phyloP scores from a whole-genome alignment of 2,113 vertebrate genomes.

The Cynoglossus semilaevis region DNA sequence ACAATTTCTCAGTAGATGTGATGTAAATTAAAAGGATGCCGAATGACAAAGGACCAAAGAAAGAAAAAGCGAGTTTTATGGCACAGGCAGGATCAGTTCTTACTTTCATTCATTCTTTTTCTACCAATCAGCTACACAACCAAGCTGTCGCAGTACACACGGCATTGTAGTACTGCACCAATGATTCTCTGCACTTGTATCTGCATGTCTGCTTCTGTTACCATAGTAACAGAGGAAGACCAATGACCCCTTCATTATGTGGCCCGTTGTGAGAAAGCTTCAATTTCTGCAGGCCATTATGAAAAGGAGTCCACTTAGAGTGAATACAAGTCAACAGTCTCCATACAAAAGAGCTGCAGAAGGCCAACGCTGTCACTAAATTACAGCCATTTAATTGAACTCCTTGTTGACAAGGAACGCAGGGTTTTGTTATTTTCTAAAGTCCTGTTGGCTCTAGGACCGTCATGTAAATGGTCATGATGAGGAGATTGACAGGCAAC shows the following conservation, averaged over 20 bases:
- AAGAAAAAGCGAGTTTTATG: too few relatives aligned
- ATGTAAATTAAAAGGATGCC: too few relatives aligned
- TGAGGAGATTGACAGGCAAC: background rate
- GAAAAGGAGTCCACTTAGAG: constrained; percentile 27
- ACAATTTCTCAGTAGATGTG: too few relatives aligned
- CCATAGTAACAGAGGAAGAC: constrained; percentile 53
- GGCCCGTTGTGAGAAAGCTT: constrained; percentile 35
- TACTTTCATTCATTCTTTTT: too few relatives aligned
- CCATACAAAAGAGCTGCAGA: background rate
- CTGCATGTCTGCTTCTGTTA: constrained; percentile 33
- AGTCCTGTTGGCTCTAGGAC: background rate
- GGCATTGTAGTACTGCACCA: constrained; percentile 2
- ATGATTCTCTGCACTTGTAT: constrained; percentile 2
- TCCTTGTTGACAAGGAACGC: background rate
- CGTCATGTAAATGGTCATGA: background rate
- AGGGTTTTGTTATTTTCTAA: background rate
- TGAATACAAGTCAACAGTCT: background rate
- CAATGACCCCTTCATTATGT: constrained; percentile 46
- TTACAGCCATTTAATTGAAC: constrained; percentile 15
- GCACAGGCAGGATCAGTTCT: too few relatives aligned
- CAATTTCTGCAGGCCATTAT: constrained; percentile 45
- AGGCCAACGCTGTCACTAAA: constrained; percentile 10
- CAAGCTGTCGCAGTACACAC: background rate
- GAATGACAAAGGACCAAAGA: too few relatives aligned
- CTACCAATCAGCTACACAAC: background rate